A percentile compares a stretch with the other conserved stretches of the same genome.
Evolutionary conservation across 2,888 invertebrate genomes (phyloP).

Genomic region (Aspidiotus rigidus): DNA sequence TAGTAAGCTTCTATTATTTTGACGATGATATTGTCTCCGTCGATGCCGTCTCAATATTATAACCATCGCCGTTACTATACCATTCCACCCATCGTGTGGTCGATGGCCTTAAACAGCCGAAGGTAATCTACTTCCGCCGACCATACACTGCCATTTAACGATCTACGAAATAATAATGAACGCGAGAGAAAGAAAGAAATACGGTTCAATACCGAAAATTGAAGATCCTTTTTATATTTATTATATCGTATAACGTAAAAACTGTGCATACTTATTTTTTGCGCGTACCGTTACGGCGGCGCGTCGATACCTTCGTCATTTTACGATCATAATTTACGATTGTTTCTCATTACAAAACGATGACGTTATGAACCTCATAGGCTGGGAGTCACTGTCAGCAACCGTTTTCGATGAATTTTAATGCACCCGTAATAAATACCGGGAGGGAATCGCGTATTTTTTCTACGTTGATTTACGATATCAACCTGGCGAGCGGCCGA

Average conservation of each 20-base stretch:
- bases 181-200: neutral
- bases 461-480: no score
- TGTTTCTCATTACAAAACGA: no score
- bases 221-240: neutral
- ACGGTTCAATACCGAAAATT: neutral
- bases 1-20: neutral
- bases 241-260: neutral
- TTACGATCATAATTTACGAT: no score
- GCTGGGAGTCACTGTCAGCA: no score
- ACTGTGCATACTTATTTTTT: neutral
- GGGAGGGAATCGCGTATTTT: no score
- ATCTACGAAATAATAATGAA: neutral
- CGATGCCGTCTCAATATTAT: neutral
- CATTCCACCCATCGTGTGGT: neutral
- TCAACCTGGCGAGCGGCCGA: no score
- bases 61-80: slow-evolving; percentile 1
- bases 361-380: no score
- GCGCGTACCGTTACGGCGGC: neutral
- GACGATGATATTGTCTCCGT: neutral
- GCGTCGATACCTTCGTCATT: neutral
- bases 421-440: no score
- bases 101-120: slow-evolving; percentile 4
- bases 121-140: slow-evolving; percentile 4
- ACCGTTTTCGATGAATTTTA: no score
- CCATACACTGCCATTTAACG: neutral